phyloP scores from a whole-genome alignment of 2,888 invertebrate genomes.

The Gisinianus flammeolus region DNA sequence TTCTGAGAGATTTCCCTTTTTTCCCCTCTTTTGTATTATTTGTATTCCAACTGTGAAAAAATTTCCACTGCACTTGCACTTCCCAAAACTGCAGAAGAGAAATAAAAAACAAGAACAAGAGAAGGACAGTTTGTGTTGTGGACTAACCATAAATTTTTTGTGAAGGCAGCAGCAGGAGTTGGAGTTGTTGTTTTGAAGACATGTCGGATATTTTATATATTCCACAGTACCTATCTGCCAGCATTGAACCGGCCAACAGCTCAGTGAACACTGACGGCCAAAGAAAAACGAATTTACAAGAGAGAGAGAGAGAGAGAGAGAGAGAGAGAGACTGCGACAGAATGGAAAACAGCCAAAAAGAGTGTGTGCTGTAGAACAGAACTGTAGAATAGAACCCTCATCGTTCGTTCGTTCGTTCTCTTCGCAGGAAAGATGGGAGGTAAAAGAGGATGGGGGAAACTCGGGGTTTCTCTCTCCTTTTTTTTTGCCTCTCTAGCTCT shows the following conservation, averaged over 20 bases:
- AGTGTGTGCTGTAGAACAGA: neutral
- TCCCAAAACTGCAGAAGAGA: too few relatives aligned
- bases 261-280: conserved; percentile 41
- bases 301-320: conserved; percentile 4
- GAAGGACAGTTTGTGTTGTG: neutral
- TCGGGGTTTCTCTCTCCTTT: conserved; percentile 24
- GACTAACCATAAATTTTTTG: neutral
- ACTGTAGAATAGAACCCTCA: neutral
- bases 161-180: too few relatives aligned
- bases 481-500: conserved; percentile 14
- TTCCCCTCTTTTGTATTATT: too few relatives aligned
- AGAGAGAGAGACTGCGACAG: conserved; percentile 19
- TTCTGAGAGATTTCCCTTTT: too few relatives aligned
- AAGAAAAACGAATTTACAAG: conserved; percentile 19
- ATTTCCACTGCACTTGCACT: too few relatives aligned
- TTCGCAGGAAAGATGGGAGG: conserved; percentile 35
- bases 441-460: conserved; percentile 15
- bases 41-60: too few relatives aligned
- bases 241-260: conserved; percentile 29
- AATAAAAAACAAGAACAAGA: neutral
- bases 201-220: neutral
- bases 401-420: neutral
- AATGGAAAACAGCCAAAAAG: neutral
- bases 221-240: neutral
- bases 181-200: neutral